phyloP scores from a whole-genome alignment of 2,113 vertebrate genomes.

The Centropus unirufus region DNA sequence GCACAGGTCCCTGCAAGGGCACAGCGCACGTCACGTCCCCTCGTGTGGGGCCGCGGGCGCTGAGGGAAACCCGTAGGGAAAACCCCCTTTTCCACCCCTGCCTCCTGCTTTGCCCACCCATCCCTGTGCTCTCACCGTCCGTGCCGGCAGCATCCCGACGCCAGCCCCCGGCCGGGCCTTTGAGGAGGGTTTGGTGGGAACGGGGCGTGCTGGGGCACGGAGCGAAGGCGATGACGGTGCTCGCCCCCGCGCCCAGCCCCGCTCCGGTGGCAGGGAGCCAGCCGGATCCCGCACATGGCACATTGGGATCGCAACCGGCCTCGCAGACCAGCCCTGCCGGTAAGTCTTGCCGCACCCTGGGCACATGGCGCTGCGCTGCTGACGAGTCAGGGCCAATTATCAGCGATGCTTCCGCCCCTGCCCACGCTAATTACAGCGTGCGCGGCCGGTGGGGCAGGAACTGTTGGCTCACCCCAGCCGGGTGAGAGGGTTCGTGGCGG shows the following conservation, averaged over 20 bases:
- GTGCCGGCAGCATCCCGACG: not conserved
- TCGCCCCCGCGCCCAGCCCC: not conserved
- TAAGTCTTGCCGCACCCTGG: not conserved
- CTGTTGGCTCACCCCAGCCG: not conserved
- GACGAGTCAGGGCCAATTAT: constrained; percentile 41
- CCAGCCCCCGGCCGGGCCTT: not conserved
- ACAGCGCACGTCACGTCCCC: not conserved
- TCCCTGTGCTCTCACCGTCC: not conserved
- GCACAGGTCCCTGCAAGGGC: accelerated
- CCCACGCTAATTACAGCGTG: not conserved
- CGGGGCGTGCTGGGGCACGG: not conserved
- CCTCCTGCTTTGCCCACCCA: not conserved
- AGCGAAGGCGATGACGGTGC: not conserved
- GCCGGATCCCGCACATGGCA: not conserved
- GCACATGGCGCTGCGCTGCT: not conserved
- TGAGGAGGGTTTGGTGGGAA: not conserved
- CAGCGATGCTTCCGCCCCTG: constrained; percentile 7
- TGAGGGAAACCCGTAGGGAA: not conserved
- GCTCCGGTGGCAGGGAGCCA: not conserved
- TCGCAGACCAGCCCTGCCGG: not conserved
- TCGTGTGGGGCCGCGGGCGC: accelerated
- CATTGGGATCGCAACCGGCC: not conserved
- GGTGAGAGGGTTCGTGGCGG: not conserved
- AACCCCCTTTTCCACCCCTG: not conserved
- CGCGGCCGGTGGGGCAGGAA: constrained; percentile 27